These are phyloP conservation scores for Ormyrus nitidulus DNA, from an alignment of 2,888 invertebrate species.

Conservation along the genomic window DNA sequence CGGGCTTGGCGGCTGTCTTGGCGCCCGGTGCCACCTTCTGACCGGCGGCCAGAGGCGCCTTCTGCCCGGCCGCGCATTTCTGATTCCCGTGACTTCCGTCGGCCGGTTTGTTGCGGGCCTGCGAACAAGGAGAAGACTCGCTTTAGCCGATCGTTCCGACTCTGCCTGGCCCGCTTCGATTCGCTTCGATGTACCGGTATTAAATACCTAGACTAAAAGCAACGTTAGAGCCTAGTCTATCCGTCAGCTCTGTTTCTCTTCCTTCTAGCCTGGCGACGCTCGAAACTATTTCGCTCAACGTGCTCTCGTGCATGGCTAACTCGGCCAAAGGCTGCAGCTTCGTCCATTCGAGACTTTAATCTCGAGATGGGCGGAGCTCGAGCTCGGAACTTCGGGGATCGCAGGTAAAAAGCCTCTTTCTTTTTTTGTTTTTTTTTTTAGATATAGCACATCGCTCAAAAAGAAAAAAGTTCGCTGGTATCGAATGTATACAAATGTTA, in stretches of 20 bases:
- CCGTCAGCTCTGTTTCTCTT: conserved; percentile 2
- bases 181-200: too few relatives aligned
- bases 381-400: conserved; percentile 16
- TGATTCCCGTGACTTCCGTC: conserved; percentile 87
- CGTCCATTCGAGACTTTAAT: conserved; percentile 42
- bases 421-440: too few relatives aligned
- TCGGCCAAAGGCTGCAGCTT: conserved; percentile 35
- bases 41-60: conserved; percentile 78
- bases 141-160: too few relatives aligned
- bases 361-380: conserved; percentile 36
- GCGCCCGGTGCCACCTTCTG: conserved; percentile 79
- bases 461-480: background rate
- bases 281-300: conserved; percentile 26
- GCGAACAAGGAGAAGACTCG: conserved; percentile 58
- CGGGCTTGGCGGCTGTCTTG: conserved; percentile 79
- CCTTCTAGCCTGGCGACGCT: background rate
- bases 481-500: background rate
- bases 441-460: conserved; percentile 3
- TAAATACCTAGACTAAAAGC: too few relatives aligned
- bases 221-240: background rate
- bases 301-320: conserved; percentile 45
- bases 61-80: conserved; percentile 83
- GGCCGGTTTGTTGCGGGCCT: conserved; percentile 90
- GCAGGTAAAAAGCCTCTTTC: conserved; percentile 19
- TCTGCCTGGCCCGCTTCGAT: too few relatives aligned